These are phyloP conservation scores for Danio tinwini DNA, from an alignment of 2,797 vertebrate genomes.

Conservation along the genomic window DNA sequence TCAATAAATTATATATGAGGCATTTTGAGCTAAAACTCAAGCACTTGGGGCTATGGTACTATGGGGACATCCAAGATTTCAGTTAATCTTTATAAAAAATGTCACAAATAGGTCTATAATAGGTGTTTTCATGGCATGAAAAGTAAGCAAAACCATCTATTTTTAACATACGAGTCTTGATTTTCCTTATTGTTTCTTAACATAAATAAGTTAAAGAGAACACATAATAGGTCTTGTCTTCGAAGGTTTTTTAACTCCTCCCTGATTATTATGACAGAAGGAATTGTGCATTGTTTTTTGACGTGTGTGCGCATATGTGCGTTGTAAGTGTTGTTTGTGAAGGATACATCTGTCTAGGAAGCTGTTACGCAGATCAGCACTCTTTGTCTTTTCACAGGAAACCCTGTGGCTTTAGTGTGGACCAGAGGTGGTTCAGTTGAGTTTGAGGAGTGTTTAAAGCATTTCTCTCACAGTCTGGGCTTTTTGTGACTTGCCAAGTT, in stretches of 20 bases:
- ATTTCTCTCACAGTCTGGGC: slow-evolving; percentile 5
- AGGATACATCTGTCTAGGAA: slow-evolving; percentile 54
- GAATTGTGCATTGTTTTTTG: slow-evolving; percentile 31
- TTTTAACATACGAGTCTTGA: slow-evolving; percentile 4
- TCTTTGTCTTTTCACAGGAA: slow-evolving; percentile 38
- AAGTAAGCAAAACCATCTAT: background rate
- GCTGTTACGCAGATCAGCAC: slow-evolving; percentile 7
- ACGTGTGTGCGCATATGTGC: background rate
- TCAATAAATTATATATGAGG: no score
- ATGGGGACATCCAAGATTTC: no score
- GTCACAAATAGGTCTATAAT: no score
- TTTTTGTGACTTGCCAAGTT: background rate
- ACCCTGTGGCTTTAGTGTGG: slow-evolving; percentile 23
- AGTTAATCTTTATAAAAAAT: no score
- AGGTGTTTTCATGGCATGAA: no score
- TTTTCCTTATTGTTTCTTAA: slow-evolving; percentile 3
- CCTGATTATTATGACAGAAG: slow-evolving; percentile 25
- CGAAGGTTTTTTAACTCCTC: slow-evolving; percentile 14
- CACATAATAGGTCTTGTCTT: slow-evolving; percentile 23
- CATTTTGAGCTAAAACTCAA: no score
- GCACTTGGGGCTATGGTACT: no score
- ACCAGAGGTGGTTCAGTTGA: slow-evolving; percentile 7
- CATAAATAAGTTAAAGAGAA: background rate
- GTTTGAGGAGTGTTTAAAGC: background rate
- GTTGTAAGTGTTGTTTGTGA: slow-evolving; percentile 32